Evolutionary conservation across 2,113 vertebrate species (phyloP).

Genomic region (Gasterosteus nipponicus): DNA sequence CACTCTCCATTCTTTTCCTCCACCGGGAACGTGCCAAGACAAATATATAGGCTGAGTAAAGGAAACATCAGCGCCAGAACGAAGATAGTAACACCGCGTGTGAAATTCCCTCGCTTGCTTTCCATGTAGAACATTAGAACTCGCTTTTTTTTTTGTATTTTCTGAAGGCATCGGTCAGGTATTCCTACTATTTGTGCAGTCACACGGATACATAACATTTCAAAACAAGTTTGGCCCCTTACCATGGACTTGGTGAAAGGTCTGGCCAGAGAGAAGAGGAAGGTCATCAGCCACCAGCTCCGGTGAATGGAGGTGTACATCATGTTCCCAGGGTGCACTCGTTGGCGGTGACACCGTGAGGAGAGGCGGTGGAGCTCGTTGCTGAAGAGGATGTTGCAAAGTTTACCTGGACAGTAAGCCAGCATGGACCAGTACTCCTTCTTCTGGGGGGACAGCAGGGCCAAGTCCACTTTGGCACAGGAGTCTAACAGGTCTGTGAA

Average conservation of each 20-base stretch:
- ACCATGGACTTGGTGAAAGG: conserved; percentile 99
- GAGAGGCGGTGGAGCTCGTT: conserved; percentile 89
- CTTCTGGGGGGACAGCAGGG: conserved; percentile 86
- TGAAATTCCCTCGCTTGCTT: conserved; percentile 13
- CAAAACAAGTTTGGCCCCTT: conserved; percentile 63
- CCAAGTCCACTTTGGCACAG: conserved; percentile 88
- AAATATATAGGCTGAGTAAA: conserved; percentile 53
- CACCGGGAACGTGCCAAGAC: conserved; percentile 58
- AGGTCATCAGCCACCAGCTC: conserved; percentile 93
- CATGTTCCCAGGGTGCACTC: conserved; percentile 95
- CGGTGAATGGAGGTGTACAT: conserved; percentile 92
- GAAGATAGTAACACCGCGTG: background rate
- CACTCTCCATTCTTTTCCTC: conserved; percentile 64
- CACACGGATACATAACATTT: background rate
- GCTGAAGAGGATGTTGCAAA: conserved; percentile 95
- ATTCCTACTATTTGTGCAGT: conserved; percentile 1
- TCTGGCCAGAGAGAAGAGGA: conserved; percentile 91
- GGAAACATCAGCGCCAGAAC: conserved; percentile 21
- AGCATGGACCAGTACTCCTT: conserved; percentile 96
- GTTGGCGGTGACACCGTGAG: conserved; percentile 88
- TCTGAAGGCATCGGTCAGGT: background rate
- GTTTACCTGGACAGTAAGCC: conserved; percentile 96
- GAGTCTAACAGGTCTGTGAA: conserved; percentile 91
- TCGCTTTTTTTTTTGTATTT: background rate
- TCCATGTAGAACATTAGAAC: background rate